Evolutionary conservation across 1,140 invertebrate species (phyloP), one percentile per base, ranked within the genome.

Genomic region (Musca vetustissima): DNA sequence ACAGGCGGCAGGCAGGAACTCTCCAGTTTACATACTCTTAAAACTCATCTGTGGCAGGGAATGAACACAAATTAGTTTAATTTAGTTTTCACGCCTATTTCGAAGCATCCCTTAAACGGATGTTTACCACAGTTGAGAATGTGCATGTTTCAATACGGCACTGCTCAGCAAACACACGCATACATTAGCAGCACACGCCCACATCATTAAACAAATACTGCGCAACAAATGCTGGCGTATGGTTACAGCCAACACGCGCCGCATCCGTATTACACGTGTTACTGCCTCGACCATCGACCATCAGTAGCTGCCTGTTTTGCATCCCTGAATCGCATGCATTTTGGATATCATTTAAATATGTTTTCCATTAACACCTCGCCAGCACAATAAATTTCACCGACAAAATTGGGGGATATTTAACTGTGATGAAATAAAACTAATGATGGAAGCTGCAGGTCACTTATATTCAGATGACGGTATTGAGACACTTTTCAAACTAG

Each of bases 131-230:
- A 28, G 28, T 28, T 28, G 8, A 11, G 11, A 43, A 43, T 14
- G 52, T 55, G 21, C 53, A 28, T 65, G 28, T 52, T 66, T 15
- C 15, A 66, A 25, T 24, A 57, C 36, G 11, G 11, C 36, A 13
- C 36, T 9, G 11, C 36, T 21, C n/a, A 19, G 21, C 15, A 24
- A 67, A 28, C 6, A 21, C 28, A 57, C 32, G 17, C n/a, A 43
- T 7, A 21, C 28, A 61, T 61, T 43, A 19, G 36, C 28, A 25
- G 57, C 67, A 64, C 68, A 69, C 68, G 68, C 68, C 68, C 68
- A 64, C 24, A 52, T 64, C 48, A 69, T 69, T 53, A 69, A 57
- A 52, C 14, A 55, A 64, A 69, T 69, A 32, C 28, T 52, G 32
- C 68, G 43, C 49, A 21, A 50, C 68, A 64, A 69, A 69, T 69